Conservation (phyloP, 2,113 vertebrate genomes). For the Progne subis region DNA sequence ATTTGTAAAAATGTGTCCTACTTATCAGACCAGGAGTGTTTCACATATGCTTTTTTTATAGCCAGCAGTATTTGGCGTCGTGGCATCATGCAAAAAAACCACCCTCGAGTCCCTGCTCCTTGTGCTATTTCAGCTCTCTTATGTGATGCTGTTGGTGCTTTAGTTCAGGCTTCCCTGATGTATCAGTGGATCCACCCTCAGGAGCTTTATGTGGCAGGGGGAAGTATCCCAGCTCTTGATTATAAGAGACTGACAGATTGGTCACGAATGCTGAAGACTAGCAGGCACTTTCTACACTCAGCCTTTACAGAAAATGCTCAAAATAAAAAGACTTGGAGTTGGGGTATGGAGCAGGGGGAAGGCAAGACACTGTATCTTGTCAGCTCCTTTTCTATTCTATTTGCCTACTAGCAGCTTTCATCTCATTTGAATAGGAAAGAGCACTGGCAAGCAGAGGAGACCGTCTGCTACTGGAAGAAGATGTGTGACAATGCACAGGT, state of each 20-base stretch:
- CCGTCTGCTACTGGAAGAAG: background rate
- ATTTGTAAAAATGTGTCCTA: background rate
- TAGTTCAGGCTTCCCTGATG: background rate
- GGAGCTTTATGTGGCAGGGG: background rate
- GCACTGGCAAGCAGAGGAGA: background rate
- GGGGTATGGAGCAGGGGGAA: background rate
- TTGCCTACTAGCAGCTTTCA: background rate
- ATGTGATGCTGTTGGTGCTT: background rate
- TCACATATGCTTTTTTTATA: conserved; percentile 1
- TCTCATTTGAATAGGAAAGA: background rate
- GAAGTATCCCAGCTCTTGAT: conserved; percentile 38
- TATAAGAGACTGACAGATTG: conserved; percentile 40
- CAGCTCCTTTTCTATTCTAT: background rate
- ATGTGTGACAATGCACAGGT: background rate
- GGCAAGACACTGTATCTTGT: background rate
- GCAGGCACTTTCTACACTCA: conserved; percentile 14
- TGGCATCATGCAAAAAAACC: background rate
- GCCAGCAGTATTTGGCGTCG: conserved; percentile 42
- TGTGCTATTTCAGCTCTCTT: background rate
- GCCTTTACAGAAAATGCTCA: conserved; percentile 2
- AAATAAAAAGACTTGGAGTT: background rate
- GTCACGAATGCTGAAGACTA: conserved; percentile 44
- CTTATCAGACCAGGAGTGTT: background rate
- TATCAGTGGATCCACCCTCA: background rate
- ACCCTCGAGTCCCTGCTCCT: background rate